phyloP scores from a whole-genome alignment of 2,797 vertebrate species.

The Paguma larvata region DNA sequence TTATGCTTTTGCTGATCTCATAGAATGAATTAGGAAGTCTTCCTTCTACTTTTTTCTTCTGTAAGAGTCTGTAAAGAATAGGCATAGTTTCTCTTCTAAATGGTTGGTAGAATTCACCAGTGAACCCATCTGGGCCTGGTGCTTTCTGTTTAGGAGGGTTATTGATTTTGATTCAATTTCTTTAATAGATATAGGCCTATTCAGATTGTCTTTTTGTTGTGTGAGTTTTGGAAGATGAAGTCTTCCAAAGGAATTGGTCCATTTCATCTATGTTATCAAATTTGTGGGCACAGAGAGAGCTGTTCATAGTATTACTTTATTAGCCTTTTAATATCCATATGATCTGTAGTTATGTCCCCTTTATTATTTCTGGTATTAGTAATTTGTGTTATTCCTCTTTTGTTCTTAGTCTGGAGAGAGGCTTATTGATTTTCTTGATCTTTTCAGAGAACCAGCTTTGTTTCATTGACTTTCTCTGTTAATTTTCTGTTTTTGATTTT shows the following conservation, averaged over 20 bases:
- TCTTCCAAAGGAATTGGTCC: neutral
- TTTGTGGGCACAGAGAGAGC: neutral
- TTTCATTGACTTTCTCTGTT: neutral
- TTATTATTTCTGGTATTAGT: constrained; percentile 4
- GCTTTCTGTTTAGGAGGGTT: neutral
- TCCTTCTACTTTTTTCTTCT: neutral
- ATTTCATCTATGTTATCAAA: neutral
- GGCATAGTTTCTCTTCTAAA: neutral
- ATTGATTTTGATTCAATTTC: neutral
- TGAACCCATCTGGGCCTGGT: neutral
- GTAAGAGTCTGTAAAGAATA: neutral
- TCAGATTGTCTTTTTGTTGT: neutral
- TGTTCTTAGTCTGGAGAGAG: neutral
- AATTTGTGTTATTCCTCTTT: neutral
- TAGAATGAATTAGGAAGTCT: neutral
- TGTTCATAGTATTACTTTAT: neutral
- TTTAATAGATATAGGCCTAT: neutral
- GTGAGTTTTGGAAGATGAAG: neutral
- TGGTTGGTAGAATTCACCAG: neutral
- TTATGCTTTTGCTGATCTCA: neutral
- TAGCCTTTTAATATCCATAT: neutral
- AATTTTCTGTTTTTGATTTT: neutral
- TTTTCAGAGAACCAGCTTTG: constrained; percentile 9
- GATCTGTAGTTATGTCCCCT: neutral
- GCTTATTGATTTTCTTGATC: neutral